Evolutionary conservation across 92 coral and sea anemone genomes (phyloP).

Genomic region (Phenganax marumi): DNA sequence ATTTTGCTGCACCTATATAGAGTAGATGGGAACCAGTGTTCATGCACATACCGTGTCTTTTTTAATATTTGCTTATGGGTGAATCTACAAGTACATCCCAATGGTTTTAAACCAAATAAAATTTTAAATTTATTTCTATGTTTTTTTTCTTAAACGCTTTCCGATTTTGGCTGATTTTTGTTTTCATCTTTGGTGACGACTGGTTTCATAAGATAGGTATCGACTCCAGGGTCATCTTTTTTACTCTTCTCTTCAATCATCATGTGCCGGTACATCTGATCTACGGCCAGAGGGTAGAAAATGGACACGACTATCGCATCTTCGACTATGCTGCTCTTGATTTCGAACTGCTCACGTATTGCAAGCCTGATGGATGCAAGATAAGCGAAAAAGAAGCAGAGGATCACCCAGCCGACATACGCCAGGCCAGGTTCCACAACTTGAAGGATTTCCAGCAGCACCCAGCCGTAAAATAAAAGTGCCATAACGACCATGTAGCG

Average conservation of each 20-base stretch:
- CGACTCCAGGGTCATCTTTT: not conserved
- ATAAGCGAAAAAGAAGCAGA: not conserved
- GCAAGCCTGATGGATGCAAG: slow-evolving; percentile 14
- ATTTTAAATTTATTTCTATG: too few relatives aligned
- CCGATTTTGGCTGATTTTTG: not conserved
- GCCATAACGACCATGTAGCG: slow-evolving; percentile 18
- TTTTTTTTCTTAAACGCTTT: not conserved
- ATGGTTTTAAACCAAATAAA: too few relatives aligned
- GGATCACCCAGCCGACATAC: slow-evolving; percentile 21
- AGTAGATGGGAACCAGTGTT: too few relatives aligned
- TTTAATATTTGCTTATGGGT: too few relatives aligned
- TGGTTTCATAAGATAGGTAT: not conserved
- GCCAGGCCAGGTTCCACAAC: slow-evolving; percentile 19
- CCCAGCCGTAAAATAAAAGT: slow-evolving; percentile 11
- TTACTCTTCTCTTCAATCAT: not conserved
- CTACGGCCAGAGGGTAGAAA: slow-evolving; percentile 3
- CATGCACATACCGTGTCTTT: too few relatives aligned
- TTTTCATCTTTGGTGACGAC: not conserved
- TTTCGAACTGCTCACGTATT: not conserved
- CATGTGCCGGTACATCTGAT: slow-evolving; percentile 19
- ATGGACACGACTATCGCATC: slow-evolving; percentile 2
- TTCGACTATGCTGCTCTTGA: not conserved
- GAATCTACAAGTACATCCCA: too few relatives aligned
- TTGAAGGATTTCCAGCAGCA: slow-evolving; percentile 9
- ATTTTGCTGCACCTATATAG: too few relatives aligned